These are phyloP conservation scores for Styela clava DNA, from an alignment of 23 tunicate species.

Conservation along the genomic window DNA sequence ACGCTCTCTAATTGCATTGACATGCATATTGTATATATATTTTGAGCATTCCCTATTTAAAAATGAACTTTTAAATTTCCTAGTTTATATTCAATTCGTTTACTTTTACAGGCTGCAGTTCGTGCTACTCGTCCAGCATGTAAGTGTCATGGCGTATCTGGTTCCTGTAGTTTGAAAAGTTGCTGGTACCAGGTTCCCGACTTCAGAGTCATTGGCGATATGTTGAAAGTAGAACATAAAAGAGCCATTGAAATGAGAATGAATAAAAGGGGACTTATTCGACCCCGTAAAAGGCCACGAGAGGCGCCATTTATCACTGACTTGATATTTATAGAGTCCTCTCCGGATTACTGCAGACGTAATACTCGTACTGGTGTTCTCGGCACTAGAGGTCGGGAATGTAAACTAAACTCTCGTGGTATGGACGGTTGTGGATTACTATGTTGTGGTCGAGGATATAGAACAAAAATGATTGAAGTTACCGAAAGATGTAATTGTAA, in stretches of 20 bases:
- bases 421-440: slow-evolving; percentile 77
- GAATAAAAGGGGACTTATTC: slow-evolving; percentile 37
- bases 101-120: slow-evolving; percentile 52
- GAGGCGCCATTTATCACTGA: slow-evolving; percentile 19
- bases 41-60: too few species aligned
- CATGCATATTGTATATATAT: too few species aligned
- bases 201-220: slow-evolving; percentile 76
- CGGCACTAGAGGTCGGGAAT: slow-evolving; percentile 89
- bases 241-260: slow-evolving; percentile 49
- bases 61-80: too few species aligned
- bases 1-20: too few species aligned
- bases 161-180: slow-evolving; percentile 83
- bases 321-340: slow-evolving; percentile 66
- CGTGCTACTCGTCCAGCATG: slow-evolving; percentile 68
- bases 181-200: slow-evolving; percentile 92
- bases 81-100: not conserved
- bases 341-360: slow-evolving; percentile 85
- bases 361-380: slow-evolving; percentile 55
- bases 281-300: slow-evolving; percentile 24
- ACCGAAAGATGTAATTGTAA: slow-evolving; percentile 80
- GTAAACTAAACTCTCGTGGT: slow-evolving; percentile 56
- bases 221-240: slow-evolving; percentile 46
- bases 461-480: slow-evolving; percentile 27
- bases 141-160: slow-evolving; percentile 95
- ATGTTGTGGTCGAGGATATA: slow-evolving; percentile 92